Conservation (phyloP, 2,797 vertebrate genomes). For the Paratrypauchen microcephalus region DNA sequence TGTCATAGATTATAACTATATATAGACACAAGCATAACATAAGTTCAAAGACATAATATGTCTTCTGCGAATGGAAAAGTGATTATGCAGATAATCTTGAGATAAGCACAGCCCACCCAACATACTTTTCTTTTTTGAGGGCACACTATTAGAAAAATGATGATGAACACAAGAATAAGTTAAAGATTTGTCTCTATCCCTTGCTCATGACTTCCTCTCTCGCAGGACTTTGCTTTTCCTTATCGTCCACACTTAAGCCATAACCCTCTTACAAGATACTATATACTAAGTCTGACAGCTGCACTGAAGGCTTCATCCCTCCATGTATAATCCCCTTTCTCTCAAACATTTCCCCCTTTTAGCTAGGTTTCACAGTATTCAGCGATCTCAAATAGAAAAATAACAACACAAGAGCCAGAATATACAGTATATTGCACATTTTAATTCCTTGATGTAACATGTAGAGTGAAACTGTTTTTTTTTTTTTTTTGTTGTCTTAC, state of each 20-base stretch:
- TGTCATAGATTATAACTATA: no score
- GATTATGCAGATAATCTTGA: not conserved
- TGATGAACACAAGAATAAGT: not conserved
- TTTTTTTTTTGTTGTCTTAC: no score
- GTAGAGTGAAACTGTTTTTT: not conserved
- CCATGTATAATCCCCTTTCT: slow-evolving; percentile 18
- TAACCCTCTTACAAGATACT: slow-evolving; percentile 9
- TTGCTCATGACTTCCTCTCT: slow-evolving; percentile 3
- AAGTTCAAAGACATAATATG: no score
- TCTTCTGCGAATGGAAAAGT: not conserved
- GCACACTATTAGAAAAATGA: not conserved
- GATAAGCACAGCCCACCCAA: not conserved
- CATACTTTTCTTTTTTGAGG: not conserved
- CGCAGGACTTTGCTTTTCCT: slow-evolving; percentile 7
- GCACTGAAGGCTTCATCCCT: slow-evolving; percentile 11
- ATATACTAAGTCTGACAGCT: slow-evolving; percentile 10
- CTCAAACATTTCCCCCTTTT: not conserved
- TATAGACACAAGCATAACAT: no score
- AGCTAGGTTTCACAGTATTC: not conserved
- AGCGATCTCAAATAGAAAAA: not conserved
- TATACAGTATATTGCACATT: not conserved
- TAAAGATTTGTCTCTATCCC: not conserved
- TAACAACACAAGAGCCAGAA: not conserved
- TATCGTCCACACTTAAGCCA: slow-evolving; percentile 15
- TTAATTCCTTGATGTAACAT: not conserved